Evolutionary conservation across 2,113 vertebrate genomes (phyloP).

Genomic region (Oncorhynchus kisutch): DNA sequence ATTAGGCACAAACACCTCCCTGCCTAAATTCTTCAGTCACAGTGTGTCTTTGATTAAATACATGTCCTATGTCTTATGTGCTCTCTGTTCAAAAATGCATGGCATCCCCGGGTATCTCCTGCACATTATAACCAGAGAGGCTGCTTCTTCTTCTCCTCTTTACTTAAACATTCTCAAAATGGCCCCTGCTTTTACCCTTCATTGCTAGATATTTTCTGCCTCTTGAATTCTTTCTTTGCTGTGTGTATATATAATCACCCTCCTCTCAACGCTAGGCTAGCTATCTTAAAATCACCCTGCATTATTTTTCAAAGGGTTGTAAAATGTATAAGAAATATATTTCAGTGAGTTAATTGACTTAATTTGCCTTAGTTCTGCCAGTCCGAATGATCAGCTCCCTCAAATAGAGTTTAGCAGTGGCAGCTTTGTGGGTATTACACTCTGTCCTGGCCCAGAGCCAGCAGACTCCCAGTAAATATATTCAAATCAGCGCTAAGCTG

Average conservation of each 20-base stretch:
- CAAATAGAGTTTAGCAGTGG: slow-evolving; percentile 82
- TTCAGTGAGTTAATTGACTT: slow-evolving; percentile 78
- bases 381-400: slow-evolving; percentile 79
- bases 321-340: slow-evolving; percentile 71
- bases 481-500: slow-evolving; percentile 90
- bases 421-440: slow-evolving; percentile 81
- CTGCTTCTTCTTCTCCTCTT: too few relatives aligned
- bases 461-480: slow-evolving; percentile 83
- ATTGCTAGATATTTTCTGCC: too few relatives aligned
- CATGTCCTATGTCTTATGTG: too few relatives aligned
- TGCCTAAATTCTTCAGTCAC: too few relatives aligned
- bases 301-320: slow-evolving; percentile 73
- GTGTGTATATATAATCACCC: not conserved
- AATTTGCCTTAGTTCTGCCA: slow-evolving; percentile 83
- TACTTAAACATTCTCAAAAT: too few relatives aligned
- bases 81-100: too few relatives aligned
- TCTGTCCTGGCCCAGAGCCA: slow-evolving; percentile 81
- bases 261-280: slow-evolving; percentile 12
- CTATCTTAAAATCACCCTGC: slow-evolving; percentile 53
- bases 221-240: slow-evolving; percentile 46
- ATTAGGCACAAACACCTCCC: too few relatives aligned
- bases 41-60: too few relatives aligned
- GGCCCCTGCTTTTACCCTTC: too few relatives aligned
- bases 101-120: too few relatives aligned
- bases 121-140: too few relatives aligned